phyloP scores from a whole-genome alignment of 2,797 vertebrate genomes.

The Hippoglossus hippoglossus region DNA sequence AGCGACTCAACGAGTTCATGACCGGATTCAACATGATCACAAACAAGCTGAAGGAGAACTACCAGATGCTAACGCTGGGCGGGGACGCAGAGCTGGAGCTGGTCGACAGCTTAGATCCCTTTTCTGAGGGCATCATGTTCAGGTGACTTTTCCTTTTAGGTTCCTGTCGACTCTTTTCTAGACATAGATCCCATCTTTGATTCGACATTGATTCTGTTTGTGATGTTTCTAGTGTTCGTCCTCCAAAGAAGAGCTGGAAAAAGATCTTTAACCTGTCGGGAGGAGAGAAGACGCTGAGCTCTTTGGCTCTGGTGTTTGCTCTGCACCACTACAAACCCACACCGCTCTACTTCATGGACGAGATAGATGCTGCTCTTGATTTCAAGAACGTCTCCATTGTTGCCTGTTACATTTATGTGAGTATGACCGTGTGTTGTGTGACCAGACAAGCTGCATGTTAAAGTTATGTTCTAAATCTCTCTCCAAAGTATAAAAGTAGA shows the following conservation, averaged over 20 bases:
- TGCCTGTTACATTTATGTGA: conserved; percentile 96
- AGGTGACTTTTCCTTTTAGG: conserved; percentile 81
- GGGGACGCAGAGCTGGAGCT: conserved; percentile 98
- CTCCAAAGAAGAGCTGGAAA: conserved; percentile 99
- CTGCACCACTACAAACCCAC: conserved; percentile 98
- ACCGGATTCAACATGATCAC: conserved; percentile 96
- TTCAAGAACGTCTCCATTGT: conserved; percentile 99
- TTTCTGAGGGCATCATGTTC: conserved; percentile 98
- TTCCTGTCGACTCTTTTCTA: background rate
- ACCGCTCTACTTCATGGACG: conserved; percentile 98
- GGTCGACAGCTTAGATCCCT: conserved; percentile 97
- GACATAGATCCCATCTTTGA: background rate
- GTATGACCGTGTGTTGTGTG: conserved; percentile 60
- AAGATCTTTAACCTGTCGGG: conserved; percentile 98
- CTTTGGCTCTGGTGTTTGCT: conserved; percentile 95
- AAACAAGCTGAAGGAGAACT: conserved; percentile 98
- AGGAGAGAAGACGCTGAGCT: conserved; percentile 98
- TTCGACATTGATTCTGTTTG: background rate
- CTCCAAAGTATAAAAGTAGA: background rate
- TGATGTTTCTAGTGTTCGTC: conserved; percentile 87
- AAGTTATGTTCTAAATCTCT: background rate
- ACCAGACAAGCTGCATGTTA: background rate
- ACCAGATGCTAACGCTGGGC: conserved; percentile 98
- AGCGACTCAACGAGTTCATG: conserved; percentile 97
- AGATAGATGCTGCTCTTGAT: conserved; percentile 97